Conservation (phyloP, 2,113 vertebrate genomes). For the Oryzias celebensis region DNA sequence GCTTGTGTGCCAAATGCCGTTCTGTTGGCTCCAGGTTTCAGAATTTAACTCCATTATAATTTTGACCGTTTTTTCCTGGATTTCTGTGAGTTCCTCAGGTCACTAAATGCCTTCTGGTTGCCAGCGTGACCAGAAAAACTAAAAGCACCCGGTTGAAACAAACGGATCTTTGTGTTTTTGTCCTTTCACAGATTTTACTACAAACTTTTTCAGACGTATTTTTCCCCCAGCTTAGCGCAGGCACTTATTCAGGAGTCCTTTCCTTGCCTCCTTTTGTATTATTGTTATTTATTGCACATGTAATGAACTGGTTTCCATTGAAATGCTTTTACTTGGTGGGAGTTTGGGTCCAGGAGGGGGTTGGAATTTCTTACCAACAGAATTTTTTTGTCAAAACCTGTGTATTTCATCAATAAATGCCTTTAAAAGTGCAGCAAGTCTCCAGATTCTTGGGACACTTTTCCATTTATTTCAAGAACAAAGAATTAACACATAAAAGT, state of each 20-base stretch:
- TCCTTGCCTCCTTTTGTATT: conserved; percentile 66
- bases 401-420: conserved; percentile 85
- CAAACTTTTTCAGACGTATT: background rate
- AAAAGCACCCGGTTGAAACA: conserved; percentile 58
- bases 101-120: conserved; percentile 73
- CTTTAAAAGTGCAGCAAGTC: conserved; percentile 67
- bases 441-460: too few species aligned
- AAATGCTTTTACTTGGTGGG: conserved; percentile 60
- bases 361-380: conserved; percentile 74
- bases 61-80: background rate
- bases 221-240: conserved; percentile 39
- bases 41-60: conserved; percentile 42
- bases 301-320: conserved; percentile 72
- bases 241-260: conserved; percentile 65
- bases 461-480: background rate
- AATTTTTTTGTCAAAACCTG: conserved; percentile 79
- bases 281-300: conserved; percentile 81
- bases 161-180: conserved; percentile 52
- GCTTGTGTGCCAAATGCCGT: conserved; percentile 73
- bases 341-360: conserved; percentile 60
- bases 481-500: too few species aligned
- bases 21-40: conserved; percentile 70
- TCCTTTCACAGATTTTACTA: conserved; percentile 3
- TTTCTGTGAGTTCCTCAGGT: conserved; percentile 74
- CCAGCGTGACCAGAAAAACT: conserved; percentile 70